Evolutionary conservation across 2,113 vertebrate genomes (phyloP).

Genomic region (Notiomystis cincta): DNA sequence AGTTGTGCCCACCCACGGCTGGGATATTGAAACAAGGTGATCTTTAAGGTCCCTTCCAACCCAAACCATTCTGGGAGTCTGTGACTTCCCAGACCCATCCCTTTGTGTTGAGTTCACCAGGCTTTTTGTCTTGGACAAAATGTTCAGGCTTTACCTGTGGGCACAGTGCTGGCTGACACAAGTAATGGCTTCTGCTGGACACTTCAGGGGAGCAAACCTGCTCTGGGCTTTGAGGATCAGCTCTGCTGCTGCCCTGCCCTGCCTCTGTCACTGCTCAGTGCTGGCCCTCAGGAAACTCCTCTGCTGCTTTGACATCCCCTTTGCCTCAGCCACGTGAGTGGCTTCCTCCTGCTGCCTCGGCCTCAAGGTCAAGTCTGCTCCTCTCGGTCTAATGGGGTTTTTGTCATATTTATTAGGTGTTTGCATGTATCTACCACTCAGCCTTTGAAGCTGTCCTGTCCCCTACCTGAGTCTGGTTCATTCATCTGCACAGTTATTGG

Average conservation of each 20-base stretch:
- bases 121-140: neutral
- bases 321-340: neutral
- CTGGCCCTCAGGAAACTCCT: neutral
- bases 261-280: neutral
- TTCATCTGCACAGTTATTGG: neutral
- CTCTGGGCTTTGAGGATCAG: neutral
- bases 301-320: neutral
- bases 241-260: neutral
- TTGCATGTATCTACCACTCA: neutral
- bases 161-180: neutral
- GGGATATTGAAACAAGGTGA: neutral
- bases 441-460: slow-evolving; percentile 19
- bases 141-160: neutral
- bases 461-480: neutral
- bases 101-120: neutral
- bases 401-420: slow-evolving; percentile 33
- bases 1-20: neutral
- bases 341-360: neutral
- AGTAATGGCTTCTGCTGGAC: neutral
- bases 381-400: neutral
- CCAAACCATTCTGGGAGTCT: neutral
- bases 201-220: neutral
- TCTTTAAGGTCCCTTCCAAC: neutral
- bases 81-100: neutral
- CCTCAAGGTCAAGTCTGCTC: neutral